Evolutionary conservation across 1,140 invertebrate genomes (phyloP), one percentile per base, ranked within the genome.

Genomic region (Ooceraea biroi): DNA sequence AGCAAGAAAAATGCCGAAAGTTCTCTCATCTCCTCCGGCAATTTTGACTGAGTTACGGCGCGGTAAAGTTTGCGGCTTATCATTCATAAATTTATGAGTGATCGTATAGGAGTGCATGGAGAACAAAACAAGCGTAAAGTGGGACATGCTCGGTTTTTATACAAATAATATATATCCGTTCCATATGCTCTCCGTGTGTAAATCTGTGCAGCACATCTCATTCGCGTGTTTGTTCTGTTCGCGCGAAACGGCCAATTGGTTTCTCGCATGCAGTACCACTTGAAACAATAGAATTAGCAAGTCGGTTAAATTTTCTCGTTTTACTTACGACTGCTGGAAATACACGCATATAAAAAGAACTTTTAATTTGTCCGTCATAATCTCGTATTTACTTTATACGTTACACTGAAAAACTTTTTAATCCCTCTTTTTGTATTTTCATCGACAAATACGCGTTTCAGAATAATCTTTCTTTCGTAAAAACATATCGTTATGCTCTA

Each of bases 21-120:
- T 80, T 80, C 36, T 22, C 65, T 69, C 76, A 80, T 80, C 65
- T 71, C 50, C 36, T 12, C 50, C 50, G n/a, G 76, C 65, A 80
- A 80, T 80, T 77, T 80, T 80, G 65, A 80, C 76, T 80, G 76
- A 80, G 65, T 80, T 80, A 80, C 27, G 65, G 25, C 14, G 65
- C 30, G 44, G 50, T 80, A 80, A 80, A 80, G 76, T 80, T 80
- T 71, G 65, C 76, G 76, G 76, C 76, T 80, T 80, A 80, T 80
- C 76, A 71, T 80, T 80, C 76, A 80, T 80, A 71, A 80, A 80
- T 80, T 80, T 80, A 57, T 50, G 76, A 80, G 65, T 57, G 65
- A 69, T 50, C 50, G 36, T 65, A 69, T 69, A 22, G 63, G 36
- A 55, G 65, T 44, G 76, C 36, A 44, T 48, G 22, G 50, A 10